Base-by-base conservation (phyloP, 2,797 vertebrate species). In the Melanotaenia maccullochi region DNA sequence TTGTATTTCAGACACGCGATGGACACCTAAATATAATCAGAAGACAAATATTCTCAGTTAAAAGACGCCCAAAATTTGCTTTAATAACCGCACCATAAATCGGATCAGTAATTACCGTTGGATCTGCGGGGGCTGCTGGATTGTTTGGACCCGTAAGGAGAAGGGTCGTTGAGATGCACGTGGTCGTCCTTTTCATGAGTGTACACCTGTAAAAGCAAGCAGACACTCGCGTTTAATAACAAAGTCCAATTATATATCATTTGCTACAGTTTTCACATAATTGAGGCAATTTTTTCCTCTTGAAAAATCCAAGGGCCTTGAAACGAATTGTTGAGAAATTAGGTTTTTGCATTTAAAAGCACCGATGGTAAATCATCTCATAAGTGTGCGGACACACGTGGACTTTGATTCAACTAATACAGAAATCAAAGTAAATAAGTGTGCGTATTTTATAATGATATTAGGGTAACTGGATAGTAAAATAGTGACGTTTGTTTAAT, bases 121-220 rank as follows among this genome's bases (percentile, higher is more conserved):
- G 94, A 78, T 91, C 96, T 87, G 81, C 68, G 22, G 47, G 83
- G 81, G 65, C 82, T 86, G 93, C 94, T 95, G 30, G 94, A 89
- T 84, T 94, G 97, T 81, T 96, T 92, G 55, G 89, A 90, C 65
- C 88, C 91, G 76, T 92, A 90, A 68, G 87, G 83, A 68, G 88
- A 81, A 14, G 89, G 67, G 62, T 90, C 73, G 69, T 90, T 94
- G 68, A 93, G 84, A 58, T 86, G 90, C 90, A 88, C 86, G 32
- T 88, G 93, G 22, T 93, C 93, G 35, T 96, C 95, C 90, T 94
- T 93, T 85, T 97, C 96, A 70, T 90, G 89, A 24, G 91, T 75
- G 86, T 94, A 96, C 91, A 96, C 95, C 97, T 99, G 93, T 87
- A 83, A 92, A 81, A 90, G 18, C 83, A 71, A 83, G 77, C 79